phyloP scores from a whole-genome alignment of 92 coral and sea anemone species.

The Parazoanthus swiftii region DNA sequence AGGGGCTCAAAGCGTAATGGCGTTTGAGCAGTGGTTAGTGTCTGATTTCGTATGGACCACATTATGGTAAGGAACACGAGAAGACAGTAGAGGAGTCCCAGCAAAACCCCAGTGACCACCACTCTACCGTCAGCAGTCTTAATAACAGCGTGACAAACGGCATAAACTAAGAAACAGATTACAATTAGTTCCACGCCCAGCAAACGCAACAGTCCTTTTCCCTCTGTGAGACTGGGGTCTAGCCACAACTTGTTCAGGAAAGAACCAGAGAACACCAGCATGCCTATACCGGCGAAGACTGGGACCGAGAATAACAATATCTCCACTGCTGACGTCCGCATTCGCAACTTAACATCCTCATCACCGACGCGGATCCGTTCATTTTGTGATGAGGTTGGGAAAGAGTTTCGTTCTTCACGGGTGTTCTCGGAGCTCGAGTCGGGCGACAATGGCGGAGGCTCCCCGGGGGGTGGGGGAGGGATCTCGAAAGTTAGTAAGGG shows the following conservation, averaged over 20 bases:
- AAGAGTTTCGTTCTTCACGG: background rate
- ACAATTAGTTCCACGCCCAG: constrained; percentile 31
- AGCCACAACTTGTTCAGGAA: constrained; percentile 25
- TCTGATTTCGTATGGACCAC: constrained; percentile 10
- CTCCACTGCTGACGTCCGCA: constrained; percentile 6
- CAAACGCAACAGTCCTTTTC: constrained; percentile 8
- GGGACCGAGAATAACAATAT: constrained; percentile 5
- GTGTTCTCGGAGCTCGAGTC: background rate
- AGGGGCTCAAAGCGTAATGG: constrained; percentile 25
- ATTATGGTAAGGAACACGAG: constrained; percentile 11
- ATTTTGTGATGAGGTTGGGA: background rate
- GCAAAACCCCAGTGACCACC: background rate
- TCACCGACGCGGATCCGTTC: background rate
- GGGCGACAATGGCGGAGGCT: constrained; percentile 34
- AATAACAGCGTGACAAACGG: constrained; percentile 19
- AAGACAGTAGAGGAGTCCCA: constrained; percentile 25
- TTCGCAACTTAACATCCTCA: background rate
- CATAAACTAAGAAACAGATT: constrained; percentile 22
- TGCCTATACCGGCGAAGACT: constrained; percentile 27
- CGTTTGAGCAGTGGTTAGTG: background rate
- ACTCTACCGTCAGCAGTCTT: constrained; percentile 30
- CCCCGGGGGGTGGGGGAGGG: constrained; percentile 44
- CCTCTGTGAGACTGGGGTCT: constrained; percentile 25
- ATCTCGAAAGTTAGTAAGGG: constrained; percentile 27
- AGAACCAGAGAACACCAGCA: constrained; percentile 31